These are phyloP conservation scores for Ophraella communa DNA, from an alignment of 2,888 invertebrate genomes.

Conservation along the genomic window DNA sequence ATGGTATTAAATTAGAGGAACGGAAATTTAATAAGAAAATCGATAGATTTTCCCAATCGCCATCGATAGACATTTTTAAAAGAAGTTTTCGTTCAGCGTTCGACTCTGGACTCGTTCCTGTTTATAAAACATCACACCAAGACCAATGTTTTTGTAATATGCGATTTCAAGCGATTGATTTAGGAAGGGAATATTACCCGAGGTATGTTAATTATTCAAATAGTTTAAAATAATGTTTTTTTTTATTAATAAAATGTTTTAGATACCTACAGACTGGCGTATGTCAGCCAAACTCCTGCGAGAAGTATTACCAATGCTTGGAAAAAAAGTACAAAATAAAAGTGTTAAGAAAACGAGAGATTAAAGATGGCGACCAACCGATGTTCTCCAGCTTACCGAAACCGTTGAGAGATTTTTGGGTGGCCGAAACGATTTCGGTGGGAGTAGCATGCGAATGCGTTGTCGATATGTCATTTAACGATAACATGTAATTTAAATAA, in stretches of 20 bases:
- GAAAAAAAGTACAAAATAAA: slow-evolving; percentile 52
- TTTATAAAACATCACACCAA: slow-evolving; percentile 11
- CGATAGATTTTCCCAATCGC: neutral
- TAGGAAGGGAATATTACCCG: slow-evolving; percentile 51
- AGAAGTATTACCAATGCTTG: slow-evolving; percentile 47
- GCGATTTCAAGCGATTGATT: slow-evolving; percentile 44
- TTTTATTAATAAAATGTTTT: no score
- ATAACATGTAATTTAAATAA: slow-evolving; percentile 5
- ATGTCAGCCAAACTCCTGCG: slow-evolving; percentile 52
- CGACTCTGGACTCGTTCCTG: neutral
- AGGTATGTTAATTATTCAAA: no score
- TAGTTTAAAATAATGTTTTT: no score
- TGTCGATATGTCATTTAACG: slow-evolving; percentile 14
- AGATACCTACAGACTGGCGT: slow-evolving; percentile 51
- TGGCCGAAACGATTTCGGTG: slow-evolving; percentile 49
- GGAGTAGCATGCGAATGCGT: slow-evolving; percentile 58
- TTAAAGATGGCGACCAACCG: slow-evolving; percentile 29
- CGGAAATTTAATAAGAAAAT: slow-evolving; percentile 6
- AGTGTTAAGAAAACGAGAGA: slow-evolving; percentile 48
- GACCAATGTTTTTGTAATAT: slow-evolving; percentile 47
- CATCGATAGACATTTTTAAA: neutral
- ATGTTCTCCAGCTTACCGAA: slow-evolving; percentile 47
- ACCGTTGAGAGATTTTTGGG: slow-evolving; percentile 53
- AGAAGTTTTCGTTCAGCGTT: slow-evolving; percentile 3
- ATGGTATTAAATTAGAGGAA: slow-evolving; percentile 1